phyloP scores from a whole-genome alignment of 2,797 vertebrate species.

The Triplophysa yarkandensis region DNA sequence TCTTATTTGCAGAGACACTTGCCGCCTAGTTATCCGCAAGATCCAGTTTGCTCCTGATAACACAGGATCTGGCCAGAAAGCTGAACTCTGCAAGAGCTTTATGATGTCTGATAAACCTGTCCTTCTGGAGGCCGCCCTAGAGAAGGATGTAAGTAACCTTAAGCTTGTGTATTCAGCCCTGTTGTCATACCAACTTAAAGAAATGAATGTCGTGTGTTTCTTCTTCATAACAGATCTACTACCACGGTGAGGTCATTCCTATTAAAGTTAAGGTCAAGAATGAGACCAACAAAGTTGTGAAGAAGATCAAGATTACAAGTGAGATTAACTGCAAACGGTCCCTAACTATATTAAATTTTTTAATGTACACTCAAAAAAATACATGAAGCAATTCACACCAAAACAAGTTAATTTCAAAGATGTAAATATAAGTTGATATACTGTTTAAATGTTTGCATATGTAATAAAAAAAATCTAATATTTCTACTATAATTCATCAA shows the following conservation, averaged over 20 bases:
- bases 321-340: constrained; percentile 48
- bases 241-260: constrained; percentile 82
- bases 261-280: constrained; percentile 87
- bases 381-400: no score
- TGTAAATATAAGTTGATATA: no score
- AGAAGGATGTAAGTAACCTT: constrained; percentile 78
- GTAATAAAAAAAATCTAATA: no score
- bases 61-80: constrained; percentile 72
- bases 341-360: no score
- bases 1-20: constrained; percentile 78
- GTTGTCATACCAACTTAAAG: not conserved
- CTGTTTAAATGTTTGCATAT: no score
- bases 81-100: constrained; percentile 84
- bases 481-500: no score
- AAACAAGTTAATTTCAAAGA: no score
- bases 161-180: not conserved
- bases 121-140: constrained; percentile 82
- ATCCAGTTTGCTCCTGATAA: constrained; percentile 82
- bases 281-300: constrained; percentile 87
- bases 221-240: constrained; percentile 78
- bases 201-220: constrained; percentile 6
- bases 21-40: constrained; percentile 86
- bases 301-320: constrained; percentile 87
- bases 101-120: constrained; percentile 92
- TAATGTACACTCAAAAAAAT: no score